Evolutionary conservation across 2,113 vertebrate species (phyloP).

Genomic region (Toxotes chatareus): DNA sequence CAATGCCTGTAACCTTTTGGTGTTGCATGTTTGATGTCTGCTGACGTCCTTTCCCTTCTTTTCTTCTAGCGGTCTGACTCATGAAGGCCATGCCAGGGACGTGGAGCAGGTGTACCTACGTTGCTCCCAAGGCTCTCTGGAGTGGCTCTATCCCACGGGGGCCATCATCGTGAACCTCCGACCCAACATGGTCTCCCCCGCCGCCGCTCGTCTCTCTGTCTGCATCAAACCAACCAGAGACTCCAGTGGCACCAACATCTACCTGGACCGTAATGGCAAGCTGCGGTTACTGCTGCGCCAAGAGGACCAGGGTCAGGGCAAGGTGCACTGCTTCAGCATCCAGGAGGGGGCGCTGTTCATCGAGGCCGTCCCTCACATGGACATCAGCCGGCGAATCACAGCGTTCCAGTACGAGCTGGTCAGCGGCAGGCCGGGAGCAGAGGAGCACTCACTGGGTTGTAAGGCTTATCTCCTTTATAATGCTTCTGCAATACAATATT

Average conservation of each 20-base stretch:
- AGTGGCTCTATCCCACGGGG: constrained; percentile 97
- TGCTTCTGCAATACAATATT: neutral
- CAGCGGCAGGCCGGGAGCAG: constrained; percentile 80
- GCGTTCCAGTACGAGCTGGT: constrained; percentile 96
- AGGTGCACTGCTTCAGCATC: constrained; percentile 91
- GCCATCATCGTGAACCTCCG: constrained; percentile 96
- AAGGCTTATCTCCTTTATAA: constrained; percentile 59
- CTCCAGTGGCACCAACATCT: constrained; percentile 95
- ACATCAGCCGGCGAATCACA: constrained; percentile 94
- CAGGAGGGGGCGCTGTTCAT: constrained; percentile 93
- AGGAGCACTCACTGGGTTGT: constrained; percentile 87
- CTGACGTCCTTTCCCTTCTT: constrained; percentile 9
- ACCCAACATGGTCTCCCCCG: constrained; percentile 88
- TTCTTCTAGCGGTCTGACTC: constrained; percentile 91
- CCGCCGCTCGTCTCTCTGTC: constrained; percentile 88
- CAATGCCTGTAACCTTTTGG: neutral
- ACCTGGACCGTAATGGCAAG: constrained; percentile 95
- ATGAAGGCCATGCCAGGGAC: constrained; percentile 93
- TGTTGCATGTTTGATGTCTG: neutral
- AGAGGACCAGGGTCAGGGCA: constrained; percentile 82
- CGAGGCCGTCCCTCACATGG: constrained; percentile 92
- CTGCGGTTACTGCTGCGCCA: constrained; percentile 92
- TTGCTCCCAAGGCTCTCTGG: constrained; percentile 91
- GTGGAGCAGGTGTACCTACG: constrained; percentile 99
- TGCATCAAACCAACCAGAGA: constrained; percentile 93